phyloP scores from a whole-genome alignment of 2,888 invertebrate species.

The Alloscopus bannaensis region DNA sequence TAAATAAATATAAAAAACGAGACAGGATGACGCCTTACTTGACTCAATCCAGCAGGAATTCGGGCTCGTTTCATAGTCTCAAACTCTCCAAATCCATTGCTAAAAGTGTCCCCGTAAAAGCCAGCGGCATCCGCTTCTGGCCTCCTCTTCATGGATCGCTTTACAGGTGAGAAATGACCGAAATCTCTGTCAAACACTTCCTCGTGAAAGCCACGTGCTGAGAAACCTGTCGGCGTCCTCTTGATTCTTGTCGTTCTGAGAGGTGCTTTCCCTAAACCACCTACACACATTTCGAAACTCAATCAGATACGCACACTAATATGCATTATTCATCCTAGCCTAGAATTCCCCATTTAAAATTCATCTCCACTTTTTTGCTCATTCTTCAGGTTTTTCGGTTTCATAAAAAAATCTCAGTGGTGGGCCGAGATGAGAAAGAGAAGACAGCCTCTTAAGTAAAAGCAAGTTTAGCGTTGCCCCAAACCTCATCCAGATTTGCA shows the following conservation, averaged over 20 bases:
- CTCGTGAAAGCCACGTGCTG: constrained; percentile 73
- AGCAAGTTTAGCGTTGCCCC: background rate
- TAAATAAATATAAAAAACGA: too few relatives aligned
- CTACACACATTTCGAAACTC: too few relatives aligned
- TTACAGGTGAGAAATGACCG: constrained; percentile 73
- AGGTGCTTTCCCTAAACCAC: constrained; percentile 57
- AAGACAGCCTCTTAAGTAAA: too few relatives aligned
- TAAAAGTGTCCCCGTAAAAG: constrained; percentile 73
- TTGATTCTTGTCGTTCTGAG: constrained; percentile 70
- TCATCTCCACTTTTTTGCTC: too few relatives aligned
- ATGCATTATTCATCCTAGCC: too few relatives aligned
- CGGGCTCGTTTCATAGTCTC: constrained; percentile 72
- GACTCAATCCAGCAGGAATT: constrained; percentile 54
- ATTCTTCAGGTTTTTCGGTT: too few relatives aligned
- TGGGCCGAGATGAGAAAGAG: too few relatives aligned
- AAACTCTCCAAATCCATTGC: constrained; percentile 73
- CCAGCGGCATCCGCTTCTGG: constrained; percentile 72
- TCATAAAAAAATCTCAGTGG: too few relatives aligned
- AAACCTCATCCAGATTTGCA: too few relatives aligned
- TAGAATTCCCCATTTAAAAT: too few relatives aligned
- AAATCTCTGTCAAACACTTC: constrained; percentile 72
- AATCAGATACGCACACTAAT: too few relatives aligned
- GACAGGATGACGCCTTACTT: too few relatives aligned
- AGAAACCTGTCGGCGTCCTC: constrained; percentile 72
- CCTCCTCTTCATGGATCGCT: constrained; percentile 70